Evolutionary conservation across 1,140 invertebrate genomes (phyloP), one percentile per base, ranked within the genome.

Genomic region (Drosophila equinoxialis): DNA sequence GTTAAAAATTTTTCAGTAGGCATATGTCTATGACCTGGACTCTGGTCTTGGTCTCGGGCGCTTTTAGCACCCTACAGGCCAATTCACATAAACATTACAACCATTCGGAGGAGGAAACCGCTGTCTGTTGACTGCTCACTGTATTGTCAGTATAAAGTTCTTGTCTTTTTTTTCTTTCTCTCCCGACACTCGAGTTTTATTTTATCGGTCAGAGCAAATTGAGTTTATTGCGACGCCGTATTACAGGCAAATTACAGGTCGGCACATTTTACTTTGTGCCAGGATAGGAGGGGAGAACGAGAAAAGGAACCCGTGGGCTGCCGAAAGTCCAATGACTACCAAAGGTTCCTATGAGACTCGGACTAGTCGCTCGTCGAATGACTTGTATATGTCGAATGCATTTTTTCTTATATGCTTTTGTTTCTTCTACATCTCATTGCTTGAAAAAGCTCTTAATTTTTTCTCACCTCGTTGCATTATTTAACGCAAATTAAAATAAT

Each of bases 401-500:
- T 45, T 69, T 62, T 13, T 17, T 63, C 23, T 42, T 30, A 14
- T 30, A 7, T n/a, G 10, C 67, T 41, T 39, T 2, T 20, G 58
- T 58, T 60, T 42, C 48, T 72, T 71, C 68, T 76, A 55, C 20
- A 62, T 42, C 70, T 74, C 60, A 66, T 63, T 61, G 58, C 48
- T 83, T 66, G 84, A 72, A 87, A 30, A 80, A 80, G 77, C 71
- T 89, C 77, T 89, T 89, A 90, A 89, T 89, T 89, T 89, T 89
- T 89, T 89, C 85, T 89, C 84, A 89, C 84, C 84, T 89, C 84
- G 84, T 89, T 89, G 84, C 85, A 84, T 89, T 89, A 89, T 90
- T 89, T 89, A 89, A 89, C 84, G 84, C 84, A 89, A 89, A 89
- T 89, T 89, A 89, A 89, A 89, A 90, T 89, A 89, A 89, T 89